Percentiles rank a stretch among this genome's conserved stretches.
Conservation (phyloP, 2,113 vertebrate species). For the Labrus mixtus region DNA sequence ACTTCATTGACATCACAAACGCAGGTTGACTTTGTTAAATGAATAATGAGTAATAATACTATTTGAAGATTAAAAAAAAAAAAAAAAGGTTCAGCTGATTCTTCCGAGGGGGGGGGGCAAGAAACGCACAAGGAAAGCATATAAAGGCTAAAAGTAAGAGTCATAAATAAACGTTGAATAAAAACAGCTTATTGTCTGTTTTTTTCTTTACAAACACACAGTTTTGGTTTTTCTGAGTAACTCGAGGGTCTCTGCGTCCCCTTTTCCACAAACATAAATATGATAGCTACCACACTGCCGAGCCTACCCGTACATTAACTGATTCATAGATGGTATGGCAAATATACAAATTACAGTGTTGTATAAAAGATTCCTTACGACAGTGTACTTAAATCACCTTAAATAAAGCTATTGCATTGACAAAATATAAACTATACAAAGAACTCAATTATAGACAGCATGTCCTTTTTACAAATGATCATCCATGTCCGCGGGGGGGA, state of each 20-base stretch:
- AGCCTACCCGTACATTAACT: constrained; percentile 76
- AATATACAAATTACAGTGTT: constrained; percentile 78
- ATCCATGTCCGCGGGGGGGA: constrained; percentile 31
- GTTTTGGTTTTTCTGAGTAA: constrained; percentile 77
- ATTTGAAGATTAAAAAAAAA: constrained; percentile 31
- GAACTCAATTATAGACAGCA: constrained; percentile 29
- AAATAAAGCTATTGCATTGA: constrained; percentile 71
- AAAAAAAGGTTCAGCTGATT: constrained; percentile 20
- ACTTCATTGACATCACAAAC: constrained; percentile 34
- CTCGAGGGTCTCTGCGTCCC: constrained; percentile 46
- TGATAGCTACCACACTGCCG: constrained; percentile 66
- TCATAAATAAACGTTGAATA: constrained; percentile 78
- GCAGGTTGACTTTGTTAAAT: constrained; percentile 12
- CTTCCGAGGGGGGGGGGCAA: constrained; percentile 22
- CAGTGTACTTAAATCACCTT: constrained; percentile 75
- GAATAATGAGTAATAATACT: constrained; percentile 32
- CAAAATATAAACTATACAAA: constrained; percentile 57
- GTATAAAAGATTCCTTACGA: constrained; percentile 60
- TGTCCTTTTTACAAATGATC: constrained; percentile 46
- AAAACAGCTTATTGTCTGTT: constrained; percentile 75
- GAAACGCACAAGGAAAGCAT: constrained; percentile 36
- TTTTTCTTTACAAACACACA: constrained; percentile 44
- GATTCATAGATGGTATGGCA: constrained; percentile 68
- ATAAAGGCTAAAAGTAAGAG: constrained; percentile 48
- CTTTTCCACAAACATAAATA: constrained; percentile 74